Conservation (phyloP, 2,113 vertebrate species). For the Lagenorhynchus albirostris region DNA sequence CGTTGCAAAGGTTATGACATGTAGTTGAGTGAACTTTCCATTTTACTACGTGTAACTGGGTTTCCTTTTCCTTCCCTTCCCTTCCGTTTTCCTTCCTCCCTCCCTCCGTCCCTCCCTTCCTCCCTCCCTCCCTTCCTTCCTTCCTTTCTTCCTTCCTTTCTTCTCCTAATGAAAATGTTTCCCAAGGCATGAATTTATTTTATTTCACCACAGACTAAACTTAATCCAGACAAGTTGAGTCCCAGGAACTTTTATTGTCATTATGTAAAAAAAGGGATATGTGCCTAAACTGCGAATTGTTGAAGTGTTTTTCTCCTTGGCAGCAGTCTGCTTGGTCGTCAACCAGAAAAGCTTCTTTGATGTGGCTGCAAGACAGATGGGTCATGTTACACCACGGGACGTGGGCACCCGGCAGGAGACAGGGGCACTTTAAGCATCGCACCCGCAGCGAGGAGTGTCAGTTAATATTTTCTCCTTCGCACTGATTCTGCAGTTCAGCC, state of each 20-base stretch:
- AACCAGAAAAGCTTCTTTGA: not conserved
- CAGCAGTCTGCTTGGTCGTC: not conserved
- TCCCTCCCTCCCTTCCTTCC: not conserved
- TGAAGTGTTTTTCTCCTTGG: not conserved
- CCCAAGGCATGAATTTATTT: not conserved
- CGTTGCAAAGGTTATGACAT: not conserved
- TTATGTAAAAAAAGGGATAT: not conserved
- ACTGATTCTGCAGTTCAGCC: fast-evolving
- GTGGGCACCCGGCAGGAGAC: not conserved
- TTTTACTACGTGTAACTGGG: fast-evolving
- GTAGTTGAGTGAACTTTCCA: not conserved
- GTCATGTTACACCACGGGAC: fast-evolving
- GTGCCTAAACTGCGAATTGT: not conserved
- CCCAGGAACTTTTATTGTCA: not conserved
- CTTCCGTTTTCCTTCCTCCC: not conserved
- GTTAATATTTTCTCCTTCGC: no score
- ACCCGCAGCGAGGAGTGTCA: fast-evolving
- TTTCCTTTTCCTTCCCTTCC: fast-evolving
- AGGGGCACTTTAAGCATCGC: fast-evolving
- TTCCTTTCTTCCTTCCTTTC: no score
- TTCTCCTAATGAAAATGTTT: not conserved
- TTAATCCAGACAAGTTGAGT: not conserved
- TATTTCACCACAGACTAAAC: not conserved
- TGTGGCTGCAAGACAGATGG: not conserved
- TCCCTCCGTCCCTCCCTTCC: no score